Evolutionary conservation across 2,113 vertebrate species (phyloP), one percentile per base, ranked within the genome.

Genomic region (Redunca redunca): DNA sequence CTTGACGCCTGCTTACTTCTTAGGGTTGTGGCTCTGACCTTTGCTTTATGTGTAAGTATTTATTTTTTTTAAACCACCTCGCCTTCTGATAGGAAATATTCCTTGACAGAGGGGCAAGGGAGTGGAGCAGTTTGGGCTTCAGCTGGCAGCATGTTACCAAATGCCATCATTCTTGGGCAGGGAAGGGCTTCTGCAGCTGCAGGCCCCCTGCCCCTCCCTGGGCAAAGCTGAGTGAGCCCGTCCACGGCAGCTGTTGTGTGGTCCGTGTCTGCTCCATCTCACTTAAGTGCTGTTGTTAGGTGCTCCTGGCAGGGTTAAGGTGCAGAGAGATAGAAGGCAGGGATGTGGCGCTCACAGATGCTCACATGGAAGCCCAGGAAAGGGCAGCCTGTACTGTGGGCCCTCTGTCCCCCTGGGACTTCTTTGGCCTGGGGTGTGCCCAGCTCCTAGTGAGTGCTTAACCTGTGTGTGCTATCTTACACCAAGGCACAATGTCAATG

Each of bases 281-380:
- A 64, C 14, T 40, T 23, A 8, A 17, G 50, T 2, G 2, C 55
- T 5, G 1, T 46, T 40, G 13, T 23, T 6, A 17, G 50, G 28
- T 53, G 26, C 10, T 8, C 0, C 25, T 10, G 81, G 67, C 53
- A 15, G 50, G 6, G 3, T 52, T 52, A 2, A 14, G 1, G 6
- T 28, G 0, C 23, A 30, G 57, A 30, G 46, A 30, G 40, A 52
- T 3, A 21, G 83, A 23, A n/a, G 62, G 81, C 4, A 30, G 64
- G 90, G 57, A 3, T 5, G 0, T 14, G n/a, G 57, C 7, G n/a
- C 17, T 0, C 52, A 15, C 1, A 15, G 5, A 2, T 3, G 11
- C 52, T 48, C 43, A 33, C 10, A 0, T 1, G 1, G 87, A n/a
- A 7, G 13, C 13, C 40, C 58, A 10, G 52, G 43, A 28, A 13